These are phyloP conservation scores for Drosophila repletoides DNA, from an alignment of 1,140 invertebrate species.

Conservation along the genomic window DNA sequence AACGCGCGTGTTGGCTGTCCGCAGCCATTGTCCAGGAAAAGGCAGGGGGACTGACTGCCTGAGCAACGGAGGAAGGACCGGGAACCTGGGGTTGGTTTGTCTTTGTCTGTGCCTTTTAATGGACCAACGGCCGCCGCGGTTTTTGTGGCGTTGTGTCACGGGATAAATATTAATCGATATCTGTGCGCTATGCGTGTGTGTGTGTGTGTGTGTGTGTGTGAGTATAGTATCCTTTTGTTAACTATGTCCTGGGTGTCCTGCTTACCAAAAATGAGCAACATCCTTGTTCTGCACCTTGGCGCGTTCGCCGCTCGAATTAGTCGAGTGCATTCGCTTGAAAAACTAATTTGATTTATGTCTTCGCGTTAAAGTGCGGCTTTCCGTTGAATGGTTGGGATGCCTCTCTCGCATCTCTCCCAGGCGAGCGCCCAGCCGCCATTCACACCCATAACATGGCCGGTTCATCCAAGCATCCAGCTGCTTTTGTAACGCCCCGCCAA, in stretches of 20 bases:
- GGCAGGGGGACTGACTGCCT: not conserved
- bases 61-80: not conserved
- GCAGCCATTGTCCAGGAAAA: slow-evolving; percentile 32
- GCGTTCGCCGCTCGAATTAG: slow-evolving; percentile 63
- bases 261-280: slow-evolving; percentile 50
- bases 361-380: slow-evolving; percentile 58
- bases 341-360: slow-evolving; percentile 80
- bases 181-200: slow-evolving; percentile 14
- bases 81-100: slow-evolving; percentile 47
- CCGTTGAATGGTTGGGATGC: slow-evolving; percentile 27
- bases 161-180: slow-evolving; percentile 69
- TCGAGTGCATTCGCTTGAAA: slow-evolving; percentile 76
- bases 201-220: slow-evolving; percentile 25
- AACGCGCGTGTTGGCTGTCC: slow-evolving; percentile 42
- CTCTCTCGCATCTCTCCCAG: not conserved
- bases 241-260: slow-evolving; percentile 4
- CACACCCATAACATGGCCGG: slow-evolving; percentile 56
- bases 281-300: slow-evolving; percentile 41
- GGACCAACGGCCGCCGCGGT: slow-evolving; percentile 63
- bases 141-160: slow-evolving; percentile 67
- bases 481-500: slow-evolving; percentile 56
- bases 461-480: slow-evolving; percentile 41
- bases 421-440: slow-evolving; percentile 41
- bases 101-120: slow-evolving; percentile 59
- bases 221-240: slow-evolving; percentile 44